Conservation (phyloP, 2,113 vertebrate genomes). For the Mustela nigripes region DNA sequence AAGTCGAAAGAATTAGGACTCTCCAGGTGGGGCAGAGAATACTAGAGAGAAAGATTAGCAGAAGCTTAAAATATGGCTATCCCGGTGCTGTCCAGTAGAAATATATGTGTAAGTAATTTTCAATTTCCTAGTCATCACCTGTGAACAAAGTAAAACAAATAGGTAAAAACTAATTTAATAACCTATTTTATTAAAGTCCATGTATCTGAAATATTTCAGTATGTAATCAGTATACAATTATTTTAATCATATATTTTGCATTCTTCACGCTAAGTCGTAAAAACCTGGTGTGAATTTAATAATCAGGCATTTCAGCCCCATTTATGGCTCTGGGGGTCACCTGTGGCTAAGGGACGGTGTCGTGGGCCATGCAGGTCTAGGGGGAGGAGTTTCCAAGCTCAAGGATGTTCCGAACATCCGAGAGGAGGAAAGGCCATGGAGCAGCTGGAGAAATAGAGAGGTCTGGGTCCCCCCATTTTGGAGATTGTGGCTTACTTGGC, state of each 20-base stretch:
- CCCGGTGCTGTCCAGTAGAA: not conserved
- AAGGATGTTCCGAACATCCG: not conserved
- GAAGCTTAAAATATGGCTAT: not conserved
- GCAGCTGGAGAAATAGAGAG: not conserved
- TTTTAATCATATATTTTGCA: not conserved
- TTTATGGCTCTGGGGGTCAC: not conserved
- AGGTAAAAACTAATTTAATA: conserved; percentile 5
- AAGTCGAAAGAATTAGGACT: not conserved
- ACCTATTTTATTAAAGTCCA: not conserved
- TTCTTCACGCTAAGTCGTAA: not conserved
- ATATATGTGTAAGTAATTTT: not conserved
- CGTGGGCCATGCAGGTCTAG: accelerated
- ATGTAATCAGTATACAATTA: not conserved
- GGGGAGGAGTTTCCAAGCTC: not conserved
- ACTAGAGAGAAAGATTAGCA: not conserved
- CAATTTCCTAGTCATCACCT: not conserved
- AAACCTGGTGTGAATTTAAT: not conserved
- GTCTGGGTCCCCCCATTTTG: not conserved
- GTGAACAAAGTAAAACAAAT: not conserved
- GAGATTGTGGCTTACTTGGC: not conserved
- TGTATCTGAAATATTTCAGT: not conserved
- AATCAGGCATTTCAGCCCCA: not conserved
- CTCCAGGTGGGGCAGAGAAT: not conserved
- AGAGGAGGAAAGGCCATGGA: not conserved
- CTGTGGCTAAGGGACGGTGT: not conserved